Evolutionary conservation across 2,888 invertebrate species (phyloP).

Genomic region (Pristionchus entomophagus): DNA sequence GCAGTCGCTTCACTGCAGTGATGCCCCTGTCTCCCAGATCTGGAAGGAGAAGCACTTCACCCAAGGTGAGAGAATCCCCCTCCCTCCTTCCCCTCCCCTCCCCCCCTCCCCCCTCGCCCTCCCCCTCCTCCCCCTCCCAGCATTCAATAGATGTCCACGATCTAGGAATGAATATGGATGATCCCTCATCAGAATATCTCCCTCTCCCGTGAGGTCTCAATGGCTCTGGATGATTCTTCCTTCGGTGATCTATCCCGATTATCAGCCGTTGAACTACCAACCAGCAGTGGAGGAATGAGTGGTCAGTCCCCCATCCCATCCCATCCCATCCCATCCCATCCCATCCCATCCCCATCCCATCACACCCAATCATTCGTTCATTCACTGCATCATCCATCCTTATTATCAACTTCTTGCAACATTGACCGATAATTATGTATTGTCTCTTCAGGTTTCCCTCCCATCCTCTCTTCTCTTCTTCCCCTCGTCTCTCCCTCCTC

Average conservation of each 20-base stretch:
- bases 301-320: no score
- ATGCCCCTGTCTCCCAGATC: conserved; percentile 18
- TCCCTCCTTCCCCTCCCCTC: no score
- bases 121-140: no score
- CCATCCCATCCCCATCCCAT: no score
- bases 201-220: conserved; percentile 15
- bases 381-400: neutral
- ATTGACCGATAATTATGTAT: no score
- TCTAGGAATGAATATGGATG: neutral
- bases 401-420: neutral
- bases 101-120: no score
- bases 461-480: neutral
- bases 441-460: neutral
- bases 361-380: no score
- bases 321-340: no score
- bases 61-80: neutral
- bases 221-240: conserved; percentile 18
- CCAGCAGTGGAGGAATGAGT: conserved; percentile 14
- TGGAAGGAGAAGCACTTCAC: conserved; percentile 7
- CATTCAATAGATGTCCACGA: no score
- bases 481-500: neutral
- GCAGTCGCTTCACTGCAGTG: conserved; percentile 29
- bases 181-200: neutral
- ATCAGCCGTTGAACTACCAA: conserved; percentile 1
- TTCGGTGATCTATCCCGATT: neutral